Conservation (phyloP, 2,113 vertebrate genomes). For the Tauraco erythrolophus region DNA sequence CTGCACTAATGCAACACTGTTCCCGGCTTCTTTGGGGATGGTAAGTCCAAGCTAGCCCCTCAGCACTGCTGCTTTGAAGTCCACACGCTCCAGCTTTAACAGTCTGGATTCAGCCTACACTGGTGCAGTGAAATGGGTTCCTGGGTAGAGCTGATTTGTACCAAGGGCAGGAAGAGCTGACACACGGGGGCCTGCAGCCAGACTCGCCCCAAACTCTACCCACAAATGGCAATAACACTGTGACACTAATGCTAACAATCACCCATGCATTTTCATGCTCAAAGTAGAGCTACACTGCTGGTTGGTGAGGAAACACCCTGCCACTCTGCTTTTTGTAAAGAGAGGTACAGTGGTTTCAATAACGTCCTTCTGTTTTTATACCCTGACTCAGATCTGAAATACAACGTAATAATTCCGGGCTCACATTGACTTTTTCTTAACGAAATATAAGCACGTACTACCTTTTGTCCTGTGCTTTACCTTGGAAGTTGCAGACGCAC, state of each 20-base stretch:
- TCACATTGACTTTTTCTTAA: neutral
- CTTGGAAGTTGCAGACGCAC: neutral
- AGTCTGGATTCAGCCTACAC: neutral
- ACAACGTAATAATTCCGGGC: neutral
- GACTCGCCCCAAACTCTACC: neutral
- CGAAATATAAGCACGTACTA: neutral
- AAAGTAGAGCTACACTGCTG: neutral
- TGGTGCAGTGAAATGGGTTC: rapidly evolving
- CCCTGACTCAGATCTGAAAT: neutral
- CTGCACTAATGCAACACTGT: neutral
- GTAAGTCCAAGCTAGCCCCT: neutral
- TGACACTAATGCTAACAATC: neutral
- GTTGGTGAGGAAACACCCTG: neutral
- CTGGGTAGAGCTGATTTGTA: neutral
- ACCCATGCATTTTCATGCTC: neutral
- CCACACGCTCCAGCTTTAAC: neutral
- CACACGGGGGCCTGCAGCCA: rapidly evolving
- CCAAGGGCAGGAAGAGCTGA: neutral
- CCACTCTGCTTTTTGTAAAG: neutral
- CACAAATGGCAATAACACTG: neutral
- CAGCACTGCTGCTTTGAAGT: neutral
- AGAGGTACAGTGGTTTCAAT: neutral
- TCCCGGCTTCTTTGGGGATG: neutral
- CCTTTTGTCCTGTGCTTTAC: neutral
- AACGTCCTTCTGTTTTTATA: neutral